Base-by-base conservation (phyloP, 2,888 invertebrate species). In the Scaptomyza polygonia region DNA sequence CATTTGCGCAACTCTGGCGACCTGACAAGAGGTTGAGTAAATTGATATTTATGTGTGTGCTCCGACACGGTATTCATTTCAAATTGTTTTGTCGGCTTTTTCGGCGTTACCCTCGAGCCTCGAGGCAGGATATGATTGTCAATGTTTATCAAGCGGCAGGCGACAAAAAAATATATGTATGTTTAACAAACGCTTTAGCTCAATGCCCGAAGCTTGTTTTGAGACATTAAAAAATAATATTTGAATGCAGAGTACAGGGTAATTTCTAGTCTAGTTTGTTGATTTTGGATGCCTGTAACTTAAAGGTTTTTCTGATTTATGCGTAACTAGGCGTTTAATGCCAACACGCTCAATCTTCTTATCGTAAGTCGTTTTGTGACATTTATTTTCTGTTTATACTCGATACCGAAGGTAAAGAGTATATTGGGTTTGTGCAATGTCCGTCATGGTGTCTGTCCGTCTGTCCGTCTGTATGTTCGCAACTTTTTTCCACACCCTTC, bases 11-110 rank as follows among this genome's bases (percentile, higher is more conserved):
- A 40, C 54, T 32, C 16, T 7, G 43, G 21, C 44, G 43, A 57
- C 45, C 65, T 72, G 68, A 68, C 72, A 57, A 77, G 77, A 61
- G 72, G 8, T 47, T 59, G 58, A 32, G 53, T 43, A 77, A 75
- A 75, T 77, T 75, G 77, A 72, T 68, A 75, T 75, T 75, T 77
- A 75, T 77, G 65, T 77, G 77, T 77, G 61, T 57, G 72, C 34
- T 30, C 21, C 14, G 14, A 39, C 8, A 21, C 40, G 63, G 42
- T 34, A 21, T 40, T 54, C 36, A 36, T 25, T 34, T 18, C 12
- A 27, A 67, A 70, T 69, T 57, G 53, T 53, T 69, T 48, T 27
- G 36, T 11, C 14, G 30, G 11, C n/a, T n/a, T 45, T 53, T 9
- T 8, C 8, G 5, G 11, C 39, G 1, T 42, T 58, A 58, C 67